Conservation (phyloP, 2,797 vertebrate genomes). For the Arrhamphus sclerolepis region DNA sequence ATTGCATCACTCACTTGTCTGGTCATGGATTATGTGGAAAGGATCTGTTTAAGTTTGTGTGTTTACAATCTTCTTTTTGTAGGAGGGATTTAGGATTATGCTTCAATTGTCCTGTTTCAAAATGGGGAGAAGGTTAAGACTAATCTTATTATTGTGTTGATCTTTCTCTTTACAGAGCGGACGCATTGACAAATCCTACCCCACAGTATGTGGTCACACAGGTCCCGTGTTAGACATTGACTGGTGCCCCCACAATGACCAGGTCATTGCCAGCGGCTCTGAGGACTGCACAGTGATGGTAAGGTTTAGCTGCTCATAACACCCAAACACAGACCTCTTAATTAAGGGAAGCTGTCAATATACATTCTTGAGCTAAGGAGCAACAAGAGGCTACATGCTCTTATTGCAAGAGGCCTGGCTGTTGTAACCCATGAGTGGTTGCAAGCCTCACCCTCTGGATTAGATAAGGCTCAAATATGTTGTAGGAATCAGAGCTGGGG, state of each 20-base stretch:
- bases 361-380: slow-evolving; percentile 28
- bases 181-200: slow-evolving; percentile 96
- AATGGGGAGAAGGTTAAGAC: slow-evolving; percentile 31
- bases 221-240: slow-evolving; percentile 97
- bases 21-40: background rate
- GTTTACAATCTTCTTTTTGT: slow-evolving; percentile 8
- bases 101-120: slow-evolving; percentile 47
- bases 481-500: slow-evolving; percentile 69
- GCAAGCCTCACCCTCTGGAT: slow-evolving; percentile 71
- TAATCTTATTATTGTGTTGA: slow-evolving; percentile 53
- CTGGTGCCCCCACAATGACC: slow-evolving; percentile 97
- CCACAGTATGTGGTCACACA: slow-evolving; percentile 96
- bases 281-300: slow-evolving; percentile 98
- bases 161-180: slow-evolving; percentile 84
- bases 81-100: slow-evolving; percentile 45
- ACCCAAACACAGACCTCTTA: slow-evolving; percentile 13
- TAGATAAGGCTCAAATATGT: slow-evolving; percentile 73
- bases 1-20: background rate
- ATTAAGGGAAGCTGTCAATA: background rate
- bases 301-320: slow-evolving; percentile 45
- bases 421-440: slow-evolving; percentile 53
- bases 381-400: slow-evolving; percentile 40
- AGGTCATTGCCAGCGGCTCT: slow-evolving; percentile 94
- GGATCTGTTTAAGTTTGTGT: slow-evolving; percentile 6
- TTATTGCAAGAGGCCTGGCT: slow-evolving; percentile 46